Conservation (phyloP, 2,888 invertebrate species). For the Hemicrepidius hirtus region DNA sequence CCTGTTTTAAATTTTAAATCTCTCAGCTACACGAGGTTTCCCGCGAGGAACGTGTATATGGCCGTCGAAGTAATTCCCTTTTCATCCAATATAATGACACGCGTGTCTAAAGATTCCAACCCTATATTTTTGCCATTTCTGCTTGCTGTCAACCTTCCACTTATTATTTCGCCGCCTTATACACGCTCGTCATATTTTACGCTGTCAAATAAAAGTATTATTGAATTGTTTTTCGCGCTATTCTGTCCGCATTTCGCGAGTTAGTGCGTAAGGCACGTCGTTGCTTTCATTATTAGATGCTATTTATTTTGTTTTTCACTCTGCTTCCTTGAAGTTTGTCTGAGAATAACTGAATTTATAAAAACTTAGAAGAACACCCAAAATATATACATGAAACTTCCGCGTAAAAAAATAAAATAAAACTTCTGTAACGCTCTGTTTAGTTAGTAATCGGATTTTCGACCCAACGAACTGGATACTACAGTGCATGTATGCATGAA, state of each 20-base stretch:
- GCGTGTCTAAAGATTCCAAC: constrained; percentile 28
- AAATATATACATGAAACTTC: neutral
- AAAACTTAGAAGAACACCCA: constrained; percentile 6
- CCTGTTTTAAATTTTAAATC: constrained; percentile 48
- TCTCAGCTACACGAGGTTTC: constrained; percentile 15
- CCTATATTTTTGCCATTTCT: constrained; percentile 30
- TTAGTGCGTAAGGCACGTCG: constrained; percentile 42
- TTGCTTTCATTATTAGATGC: constrained; percentile 42
- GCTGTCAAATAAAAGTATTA: constrained; percentile 52
- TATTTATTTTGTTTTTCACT: constrained; percentile 40
- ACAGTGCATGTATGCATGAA: constrained; percentile 6
- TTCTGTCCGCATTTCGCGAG: constrained; percentile 46
- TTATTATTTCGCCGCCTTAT: constrained; percentile 47
- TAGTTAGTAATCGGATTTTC: constrained; percentile 13
- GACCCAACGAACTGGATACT: constrained; percentile 6
- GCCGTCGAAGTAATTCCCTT: constrained; percentile 17
- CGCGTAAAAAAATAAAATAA: neutral
- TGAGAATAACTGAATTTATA: constrained; percentile 23
- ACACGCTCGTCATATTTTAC: constrained; percentile 48
- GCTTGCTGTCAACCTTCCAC: constrained; percentile 47
- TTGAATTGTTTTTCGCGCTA: constrained; percentile 49
- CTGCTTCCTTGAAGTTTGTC: constrained; percentile 15
- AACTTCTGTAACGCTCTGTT: neutral
- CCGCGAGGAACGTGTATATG: constrained; percentile 20
- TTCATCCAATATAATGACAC: constrained; percentile 26